phyloP scores from a whole-genome alignment of 2,113 vertebrate genomes.

The Aramus guarauna region DNA sequence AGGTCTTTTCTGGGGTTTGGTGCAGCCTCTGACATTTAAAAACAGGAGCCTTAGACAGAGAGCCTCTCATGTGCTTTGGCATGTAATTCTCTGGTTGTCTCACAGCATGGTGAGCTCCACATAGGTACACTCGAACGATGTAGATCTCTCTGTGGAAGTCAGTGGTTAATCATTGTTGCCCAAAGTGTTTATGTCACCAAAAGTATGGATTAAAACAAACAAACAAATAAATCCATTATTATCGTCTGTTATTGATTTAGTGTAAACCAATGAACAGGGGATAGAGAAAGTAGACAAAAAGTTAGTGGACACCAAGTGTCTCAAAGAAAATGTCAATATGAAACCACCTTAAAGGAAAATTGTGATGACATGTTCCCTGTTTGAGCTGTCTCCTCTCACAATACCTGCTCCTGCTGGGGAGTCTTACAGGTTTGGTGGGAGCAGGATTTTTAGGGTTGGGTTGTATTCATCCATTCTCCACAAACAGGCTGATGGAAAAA shows the following conservation, averaged over 20 bases:
- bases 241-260: background rate
- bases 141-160: background rate
- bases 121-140: rapidly evolving
- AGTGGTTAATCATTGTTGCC: background rate
- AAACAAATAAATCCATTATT: background rate
- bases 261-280: background rate
- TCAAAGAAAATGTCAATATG: background rate
- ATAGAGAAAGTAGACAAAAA: background rate
- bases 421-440: background rate
- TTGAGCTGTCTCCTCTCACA: background rate
- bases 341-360: background rate
- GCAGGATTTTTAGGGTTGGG: background rate
- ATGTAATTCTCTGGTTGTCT: background rate
- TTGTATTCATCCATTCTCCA: background rate
- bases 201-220: background rate
- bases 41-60: background rate
- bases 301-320: background rate
- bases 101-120: background rate
- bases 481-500: background rate
- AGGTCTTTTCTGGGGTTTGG: background rate
- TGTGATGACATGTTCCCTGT: rapidly evolving
- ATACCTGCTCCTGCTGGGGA: background rate
- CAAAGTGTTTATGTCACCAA: background rate
- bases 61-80: background rate
- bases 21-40: background rate